Percentiles rank a stretch among this genome's conserved stretches.
Conservation (phyloP, 2,888 invertebrate genomes). For the Neria commutata region DNA sequence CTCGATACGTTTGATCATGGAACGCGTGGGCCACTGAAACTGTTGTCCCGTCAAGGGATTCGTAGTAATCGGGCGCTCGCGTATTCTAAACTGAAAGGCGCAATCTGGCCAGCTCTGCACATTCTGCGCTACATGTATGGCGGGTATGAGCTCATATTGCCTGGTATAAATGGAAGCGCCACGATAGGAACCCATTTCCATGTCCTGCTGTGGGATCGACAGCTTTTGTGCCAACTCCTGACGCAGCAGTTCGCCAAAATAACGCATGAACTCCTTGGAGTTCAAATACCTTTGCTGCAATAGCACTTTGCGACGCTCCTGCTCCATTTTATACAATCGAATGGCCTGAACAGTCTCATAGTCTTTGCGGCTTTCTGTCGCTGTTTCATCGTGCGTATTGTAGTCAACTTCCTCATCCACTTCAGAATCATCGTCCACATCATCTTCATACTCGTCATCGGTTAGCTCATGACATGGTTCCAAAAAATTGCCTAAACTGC, state of each 20-base stretch:
- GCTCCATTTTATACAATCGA: slow-evolving; percentile 35
- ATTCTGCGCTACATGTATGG: slow-evolving; percentile 63
- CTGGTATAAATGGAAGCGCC: slow-evolving; percentile 73
- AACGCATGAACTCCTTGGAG: slow-evolving; percentile 71
- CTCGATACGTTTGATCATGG: slow-evolving; percentile 71
- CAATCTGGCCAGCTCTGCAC: slow-evolving; percentile 73
- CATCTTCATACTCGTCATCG: slow-evolving; percentile 28
- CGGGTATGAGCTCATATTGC: slow-evolving; percentile 73
- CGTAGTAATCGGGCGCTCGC: slow-evolving; percentile 66
- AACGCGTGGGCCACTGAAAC: slow-evolving; percentile 73
- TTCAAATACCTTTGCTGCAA: slow-evolving; percentile 63
- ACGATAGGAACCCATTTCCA: slow-evolving; percentile 67
- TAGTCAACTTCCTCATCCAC: slow-evolving; percentile 1
- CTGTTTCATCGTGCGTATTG: neutral
- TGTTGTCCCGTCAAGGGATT: slow-evolving; percentile 67
- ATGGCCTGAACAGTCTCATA: slow-evolving; percentile 45
- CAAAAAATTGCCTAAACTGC: slow-evolving; percentile 46
- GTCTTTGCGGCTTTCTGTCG: slow-evolving; percentile 30
- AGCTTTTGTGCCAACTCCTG: slow-evolving; percentile 67
- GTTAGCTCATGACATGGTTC: slow-evolving; percentile 41
- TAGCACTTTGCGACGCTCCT: slow-evolving; percentile 36
- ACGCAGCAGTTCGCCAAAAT: slow-evolving; percentile 70
- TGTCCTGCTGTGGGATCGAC: slow-evolving; percentile 65
- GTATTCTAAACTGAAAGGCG: slow-evolving; percentile 72
- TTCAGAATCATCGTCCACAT: neutral